These are phyloP conservation scores for Chaetura pelagica DNA, from an alignment of 2,113 vertebrate genomes.

Conservation along the genomic window DNA sequence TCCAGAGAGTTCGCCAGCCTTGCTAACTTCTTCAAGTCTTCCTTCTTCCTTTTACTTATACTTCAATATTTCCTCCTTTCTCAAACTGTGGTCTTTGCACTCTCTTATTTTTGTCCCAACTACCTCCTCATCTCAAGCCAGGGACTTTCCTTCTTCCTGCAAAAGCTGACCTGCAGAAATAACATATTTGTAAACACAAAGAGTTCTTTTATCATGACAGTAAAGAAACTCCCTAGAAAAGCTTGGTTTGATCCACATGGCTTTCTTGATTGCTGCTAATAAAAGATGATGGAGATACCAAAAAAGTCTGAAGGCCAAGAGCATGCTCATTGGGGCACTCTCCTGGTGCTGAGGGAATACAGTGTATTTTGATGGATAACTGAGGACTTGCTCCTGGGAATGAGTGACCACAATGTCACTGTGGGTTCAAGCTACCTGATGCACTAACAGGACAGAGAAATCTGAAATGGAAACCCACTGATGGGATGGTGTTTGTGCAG, in stretches of 20 bases:
- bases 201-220: background rate
- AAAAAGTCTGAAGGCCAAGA: background rate
- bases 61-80: background rate
- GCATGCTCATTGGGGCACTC: accelerated
- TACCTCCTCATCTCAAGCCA: accelerated
- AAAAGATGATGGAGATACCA: background rate
- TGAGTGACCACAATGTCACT: background rate
- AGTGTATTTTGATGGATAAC: accelerated
- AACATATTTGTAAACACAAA: background rate
- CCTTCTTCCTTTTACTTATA: background rate
- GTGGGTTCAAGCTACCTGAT: background rate
- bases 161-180: background rate
- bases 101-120: background rate
- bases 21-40: background rate
- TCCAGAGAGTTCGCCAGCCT: background rate
- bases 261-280: background rate
- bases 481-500: accelerated
- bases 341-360: background rate
- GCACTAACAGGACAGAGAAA: background rate
- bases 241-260: background rate
- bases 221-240: background rate
- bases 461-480: background rate
- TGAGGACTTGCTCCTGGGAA: background rate
- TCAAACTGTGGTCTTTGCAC: background rate
- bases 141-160: background rate